Conservation (phyloP, 1,140 invertebrate species). For the Ostrea edulis region DNA sequence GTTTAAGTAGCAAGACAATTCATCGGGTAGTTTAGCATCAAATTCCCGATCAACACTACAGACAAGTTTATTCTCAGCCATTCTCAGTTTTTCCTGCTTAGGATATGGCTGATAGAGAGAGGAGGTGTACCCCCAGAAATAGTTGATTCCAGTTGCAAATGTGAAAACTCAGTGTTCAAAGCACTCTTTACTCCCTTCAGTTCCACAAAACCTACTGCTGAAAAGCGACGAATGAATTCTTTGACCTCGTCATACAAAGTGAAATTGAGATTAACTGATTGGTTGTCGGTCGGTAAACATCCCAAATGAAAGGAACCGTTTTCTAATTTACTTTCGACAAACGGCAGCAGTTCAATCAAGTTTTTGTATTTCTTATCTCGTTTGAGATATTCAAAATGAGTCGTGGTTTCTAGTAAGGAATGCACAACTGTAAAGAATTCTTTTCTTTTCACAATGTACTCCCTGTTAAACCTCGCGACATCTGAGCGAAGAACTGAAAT, state of each 20-base stretch:
- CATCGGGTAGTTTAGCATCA: constrained; percentile 37
- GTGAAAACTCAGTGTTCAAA: not conserved
- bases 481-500: constrained; percentile 34
- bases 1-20: constrained; percentile 39
- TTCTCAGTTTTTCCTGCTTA: constrained; percentile 2
- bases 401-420: not conserved
- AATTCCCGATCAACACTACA: not conserved
- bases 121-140: not conserved
- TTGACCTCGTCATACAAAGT: constrained; percentile 20
- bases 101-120: not conserved
- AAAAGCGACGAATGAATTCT: constrained; percentile 12
- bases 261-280: not conserved
- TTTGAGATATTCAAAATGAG: not conserved
- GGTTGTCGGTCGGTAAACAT: not conserved
- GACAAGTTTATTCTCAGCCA: not conserved
- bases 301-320: not conserved
- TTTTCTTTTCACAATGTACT: constrained; percentile 37
- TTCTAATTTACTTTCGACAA: not conserved
- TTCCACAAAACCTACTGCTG: not conserved
- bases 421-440: constrained; percentile 22
- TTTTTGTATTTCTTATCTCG: not conserved
- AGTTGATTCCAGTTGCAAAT: not conserved
- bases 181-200: not conserved
- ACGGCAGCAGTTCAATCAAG: not conserved
- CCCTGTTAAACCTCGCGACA: constrained; percentile 33